Conservation (phyloP, 1,140 invertebrate genomes). For the Antheraea mylitta region DNA sequence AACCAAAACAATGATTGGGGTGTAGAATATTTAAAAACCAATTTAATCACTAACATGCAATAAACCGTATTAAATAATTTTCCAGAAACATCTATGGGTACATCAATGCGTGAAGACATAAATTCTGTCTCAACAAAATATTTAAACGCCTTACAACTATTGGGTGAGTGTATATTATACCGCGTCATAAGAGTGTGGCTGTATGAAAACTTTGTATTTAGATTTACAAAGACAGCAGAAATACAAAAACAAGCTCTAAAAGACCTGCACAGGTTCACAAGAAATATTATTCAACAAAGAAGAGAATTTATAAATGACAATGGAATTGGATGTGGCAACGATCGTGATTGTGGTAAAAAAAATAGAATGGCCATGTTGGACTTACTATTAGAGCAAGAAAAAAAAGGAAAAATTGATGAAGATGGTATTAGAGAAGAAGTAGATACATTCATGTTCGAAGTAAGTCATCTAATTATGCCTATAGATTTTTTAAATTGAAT, state of each 20-base stretch:
- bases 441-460: conserved; percentile 89
- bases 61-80: conserved; percentile 3
- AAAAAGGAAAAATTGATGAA: conserved; percentile 79
- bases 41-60: too few species aligned
- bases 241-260: conserved; percentile 78
- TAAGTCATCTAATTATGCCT: conserved; percentile 3
- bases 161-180: conserved; percentile 42
- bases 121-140: conserved; percentile 41
- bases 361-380: conserved; percentile 49
- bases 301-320: conserved; percentile 33
- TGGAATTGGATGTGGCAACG: conserved; percentile 5
- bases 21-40: too few species aligned
- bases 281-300: conserved; percentile 71
- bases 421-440: conserved; percentile 89
- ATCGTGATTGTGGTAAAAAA: conserved; percentile 30
- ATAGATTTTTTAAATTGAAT: too few species aligned
- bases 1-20: too few species aligned
- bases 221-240: neutral
- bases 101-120: conserved; percentile 32
- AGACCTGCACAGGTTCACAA: conserved; percentile 83
- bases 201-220: neutral
- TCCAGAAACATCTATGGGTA: conserved; percentile 58
- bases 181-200: conserved; percentile 31
- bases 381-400: conserved; percentile 79
- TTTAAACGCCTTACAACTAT: conserved; percentile 42